phyloP scores from a whole-genome alignment of 2,888 invertebrate genomes.

The Epistrophe grossulariae region DNA sequence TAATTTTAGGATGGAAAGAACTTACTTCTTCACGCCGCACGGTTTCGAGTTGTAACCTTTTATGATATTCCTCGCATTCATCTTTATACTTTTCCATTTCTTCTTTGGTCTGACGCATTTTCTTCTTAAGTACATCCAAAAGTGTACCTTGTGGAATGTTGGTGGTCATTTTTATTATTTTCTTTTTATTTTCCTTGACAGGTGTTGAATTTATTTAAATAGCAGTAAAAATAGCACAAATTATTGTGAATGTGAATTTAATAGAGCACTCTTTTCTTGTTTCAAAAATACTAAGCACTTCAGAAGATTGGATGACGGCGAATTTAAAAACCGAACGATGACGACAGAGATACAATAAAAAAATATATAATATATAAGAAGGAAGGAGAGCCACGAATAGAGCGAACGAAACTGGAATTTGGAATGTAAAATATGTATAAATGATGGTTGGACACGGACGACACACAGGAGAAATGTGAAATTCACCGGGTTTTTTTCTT shows the following conservation, averaged over 20 bases:
- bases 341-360: constrained; percentile 59
- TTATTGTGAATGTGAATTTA: constrained; percentile 5
- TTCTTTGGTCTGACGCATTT: constrained; percentile 99
- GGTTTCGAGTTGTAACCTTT: constrained; percentile 97
- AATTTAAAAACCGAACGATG: constrained; percentile 57
- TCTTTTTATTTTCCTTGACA: constrained; percentile 61
- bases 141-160: constrained; percentile 96
- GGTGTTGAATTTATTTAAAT: constrained; percentile 52
- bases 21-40: constrained; percentile 99
- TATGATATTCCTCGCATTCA: constrained; percentile 97
- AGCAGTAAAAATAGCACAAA: constrained; percentile 35
- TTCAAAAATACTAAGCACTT: constrained; percentile 46
- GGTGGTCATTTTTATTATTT: constrained; percentile 88
- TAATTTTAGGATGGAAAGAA: constrained; percentile 71
- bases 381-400: constrained; percentile 48
- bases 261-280: constrained; percentile 26
- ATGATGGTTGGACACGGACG: constrained; percentile 46
- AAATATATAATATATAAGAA: neutral
- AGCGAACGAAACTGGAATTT: constrained; percentile 51
- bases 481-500: constrained; percentile 67
- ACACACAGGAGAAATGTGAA: constrained; percentile 50
- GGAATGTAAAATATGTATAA: constrained; percentile 73
- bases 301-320: constrained; percentile 24
- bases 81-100: constrained; percentile 99
- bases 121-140: constrained; percentile 99